Evolutionary conservation across 2,888 invertebrate genomes (phyloP), one percentile per base, ranked within the genome.

Genomic region (Dysmachus trigonus): DNA sequence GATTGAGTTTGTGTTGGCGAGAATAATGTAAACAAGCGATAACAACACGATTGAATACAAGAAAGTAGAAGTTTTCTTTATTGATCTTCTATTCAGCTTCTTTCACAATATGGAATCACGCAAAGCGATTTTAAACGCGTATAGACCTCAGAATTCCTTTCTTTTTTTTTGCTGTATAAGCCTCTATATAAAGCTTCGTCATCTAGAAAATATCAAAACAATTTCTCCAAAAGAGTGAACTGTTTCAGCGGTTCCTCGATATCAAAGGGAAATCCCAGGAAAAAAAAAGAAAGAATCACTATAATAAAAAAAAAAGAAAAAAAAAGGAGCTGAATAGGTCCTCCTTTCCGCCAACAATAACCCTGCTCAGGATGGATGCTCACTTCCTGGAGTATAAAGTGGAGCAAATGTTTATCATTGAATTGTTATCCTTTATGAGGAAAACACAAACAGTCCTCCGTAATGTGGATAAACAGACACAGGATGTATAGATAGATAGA

Each of bases 321-420:
- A 62, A 51, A 62, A 62, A 62, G 18, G 7, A 62, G 62, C 27
- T 62, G 62, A 62, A 62, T 51, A 15, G 47, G 47, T 62, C 62
- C 27, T 62, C 62, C 10, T 22, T 62, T 62, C 62, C 62, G 62
- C 27, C 62, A 62, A 74, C 74, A 74, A 74, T 74, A 74, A 35
- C 74, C 18, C 33, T 31, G 15, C 18, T 15, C 31, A n/a, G 30
- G 74, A 74, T 18, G 72, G 74, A 15, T 35, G 18, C 74, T 74
- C 33, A 33, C 10, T 74, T 31, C 74, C 31, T 18, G n/a, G 74
- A 33, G 74, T 35, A 35, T 74, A 33, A 33, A 74, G 33, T 35
- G 35, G 74, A 74, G 31, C 33, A 74, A 74, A 74, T 74, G 74
- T 74, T 33, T 74, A 74, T 74, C 74, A 74, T 74, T 74, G 74